Percentiles rank a stretch among this genome's conserved stretches.
Conservation (phyloP, 1,140 invertebrate genomes). For the Theocolax elegans region DNA sequence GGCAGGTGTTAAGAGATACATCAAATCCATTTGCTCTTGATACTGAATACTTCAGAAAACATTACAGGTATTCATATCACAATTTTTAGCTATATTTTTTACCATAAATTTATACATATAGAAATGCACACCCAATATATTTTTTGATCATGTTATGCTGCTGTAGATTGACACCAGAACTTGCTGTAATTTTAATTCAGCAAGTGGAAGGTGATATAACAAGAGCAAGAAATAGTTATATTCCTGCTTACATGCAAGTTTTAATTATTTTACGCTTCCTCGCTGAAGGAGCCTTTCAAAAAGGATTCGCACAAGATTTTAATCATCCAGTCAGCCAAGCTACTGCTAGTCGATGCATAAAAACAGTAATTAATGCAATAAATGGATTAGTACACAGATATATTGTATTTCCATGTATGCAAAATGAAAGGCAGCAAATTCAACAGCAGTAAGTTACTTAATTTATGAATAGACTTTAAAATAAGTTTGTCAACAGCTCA, state of each 20-base stretch:
- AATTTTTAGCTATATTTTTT: not conserved
- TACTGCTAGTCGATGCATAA: not conserved
- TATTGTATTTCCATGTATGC: not conserved
- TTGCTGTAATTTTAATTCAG: not conserved
- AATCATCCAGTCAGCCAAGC: not conserved
- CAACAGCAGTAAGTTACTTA: not conserved
- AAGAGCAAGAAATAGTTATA: too few species aligned
- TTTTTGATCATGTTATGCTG: not conserved
- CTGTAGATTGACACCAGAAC: not conserved
- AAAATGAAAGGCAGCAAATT: not conserved
- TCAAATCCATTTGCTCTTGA: conserved; percentile 10
- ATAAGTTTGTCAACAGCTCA: not conserved
- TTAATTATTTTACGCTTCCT: not conserved
- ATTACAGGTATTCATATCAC: conserved; percentile 70
- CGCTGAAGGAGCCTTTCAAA: not conserved
- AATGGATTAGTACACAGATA: not conserved
- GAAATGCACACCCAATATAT: not conserved
- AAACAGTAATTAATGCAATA: not conserved
- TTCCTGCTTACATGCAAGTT: not conserved
- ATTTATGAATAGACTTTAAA: too few species aligned
- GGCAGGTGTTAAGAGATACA: not conserved
- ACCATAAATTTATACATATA: not conserved
- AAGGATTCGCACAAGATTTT: not conserved
- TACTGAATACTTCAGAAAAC: conserved; percentile 19
- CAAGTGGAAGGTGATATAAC: not conserved